These are phyloP conservation scores for Eurytoma adleriae DNA, from an alignment of 2,888 invertebrate species.

Conservation along the genomic window DNA sequence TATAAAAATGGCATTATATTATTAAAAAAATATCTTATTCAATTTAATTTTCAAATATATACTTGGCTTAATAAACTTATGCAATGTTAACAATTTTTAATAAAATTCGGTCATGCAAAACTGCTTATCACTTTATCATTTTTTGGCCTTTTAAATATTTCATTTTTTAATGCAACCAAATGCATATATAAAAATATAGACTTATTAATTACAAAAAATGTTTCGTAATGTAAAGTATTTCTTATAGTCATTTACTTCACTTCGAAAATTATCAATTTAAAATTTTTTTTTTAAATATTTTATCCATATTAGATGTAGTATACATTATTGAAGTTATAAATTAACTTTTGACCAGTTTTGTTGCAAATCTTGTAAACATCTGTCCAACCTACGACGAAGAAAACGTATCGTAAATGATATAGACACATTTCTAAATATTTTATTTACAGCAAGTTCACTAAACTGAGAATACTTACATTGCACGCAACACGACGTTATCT, in stretches of 20 bases:
- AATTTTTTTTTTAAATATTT: too few relatives aligned
- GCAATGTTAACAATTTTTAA: neutral
- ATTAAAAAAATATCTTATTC: constrained; percentile 12
- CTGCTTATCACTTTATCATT: too few relatives aligned
- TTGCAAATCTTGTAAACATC: constrained; percentile 15
- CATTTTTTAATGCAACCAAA: too few relatives aligned
- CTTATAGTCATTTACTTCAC: too few relatives aligned
- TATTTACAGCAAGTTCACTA: neutral
- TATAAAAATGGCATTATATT: constrained; percentile 34
- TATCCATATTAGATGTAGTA: too few relatives aligned
- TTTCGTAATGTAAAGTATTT: too few relatives aligned
- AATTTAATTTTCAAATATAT: neutral
- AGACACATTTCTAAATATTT: neutral
- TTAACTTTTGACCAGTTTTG: constrained; percentile 13
- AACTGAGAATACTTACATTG: constrained; percentile 36
- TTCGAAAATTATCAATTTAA: too few relatives aligned
- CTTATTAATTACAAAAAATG: too few relatives aligned
- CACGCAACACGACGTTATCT: constrained; percentile 43
- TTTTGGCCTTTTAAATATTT: too few relatives aligned
- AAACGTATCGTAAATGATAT: neutral
- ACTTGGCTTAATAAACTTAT: neutral
- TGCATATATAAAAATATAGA: too few relatives aligned
- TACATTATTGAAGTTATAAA: neutral
- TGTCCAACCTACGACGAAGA: constrained; percentile 15
- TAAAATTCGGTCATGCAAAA: neutral